These are phyloP conservation scores for Luffia ferchaultella DNA, from an alignment of 2,888 invertebrate species.

Conservation along the genomic window DNA sequence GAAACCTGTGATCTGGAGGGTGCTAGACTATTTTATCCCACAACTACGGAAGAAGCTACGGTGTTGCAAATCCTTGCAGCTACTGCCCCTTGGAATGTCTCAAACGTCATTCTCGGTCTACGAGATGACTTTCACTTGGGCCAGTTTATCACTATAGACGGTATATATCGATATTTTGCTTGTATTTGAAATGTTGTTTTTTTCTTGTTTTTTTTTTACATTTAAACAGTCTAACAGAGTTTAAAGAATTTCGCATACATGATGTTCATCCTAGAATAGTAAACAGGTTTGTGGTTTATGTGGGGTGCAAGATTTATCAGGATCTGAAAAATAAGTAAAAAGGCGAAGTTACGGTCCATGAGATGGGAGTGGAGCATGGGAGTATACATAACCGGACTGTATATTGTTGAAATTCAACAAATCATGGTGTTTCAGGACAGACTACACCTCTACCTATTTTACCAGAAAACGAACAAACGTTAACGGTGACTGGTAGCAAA, in stretches of 20 bases:
- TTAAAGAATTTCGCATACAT: too few relatives aligned
- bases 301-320: too few relatives aligned
- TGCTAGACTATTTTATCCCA: not conserved
- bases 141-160: not conserved
- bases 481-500: not conserved
- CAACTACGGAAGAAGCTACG: not conserved
- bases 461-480: not conserved
- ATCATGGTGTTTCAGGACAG: too few relatives aligned
- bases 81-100: not conserved
- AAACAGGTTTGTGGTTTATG: too few relatives aligned
- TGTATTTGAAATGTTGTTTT: not conserved
- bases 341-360: too few relatives aligned
- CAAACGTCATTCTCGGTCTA: not conserved
- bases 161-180: not conserved
- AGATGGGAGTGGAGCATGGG: too few relatives aligned
- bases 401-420: too few relatives aligned
- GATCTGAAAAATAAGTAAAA: too few relatives aligned
- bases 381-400: too few relatives aligned
- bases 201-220: too few relatives aligned
- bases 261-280: too few relatives aligned
- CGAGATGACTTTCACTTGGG: not conserved
- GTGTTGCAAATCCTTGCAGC: not conserved
- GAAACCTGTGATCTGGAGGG: not conserved
- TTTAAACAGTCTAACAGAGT: too few relatives aligned
- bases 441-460: not conserved